Percentiles rank a stretch among this genome's conserved stretches.
phyloP scores from a whole-genome alignment of 1,140 invertebrate genomes.

The Spodoptera frugiperda region DNA sequence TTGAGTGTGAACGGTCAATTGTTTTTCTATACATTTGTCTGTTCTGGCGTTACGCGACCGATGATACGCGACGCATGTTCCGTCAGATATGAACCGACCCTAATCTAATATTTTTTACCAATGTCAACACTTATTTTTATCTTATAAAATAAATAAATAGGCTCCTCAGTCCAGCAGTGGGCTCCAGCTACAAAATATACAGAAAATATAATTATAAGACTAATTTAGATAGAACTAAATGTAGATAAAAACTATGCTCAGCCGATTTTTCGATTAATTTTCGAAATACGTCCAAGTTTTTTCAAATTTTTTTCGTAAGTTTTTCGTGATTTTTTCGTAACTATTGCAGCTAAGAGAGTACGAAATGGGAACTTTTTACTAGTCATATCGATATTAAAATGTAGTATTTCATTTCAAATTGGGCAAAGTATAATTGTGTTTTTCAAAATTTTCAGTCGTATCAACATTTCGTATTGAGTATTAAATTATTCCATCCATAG shows the following conservation, averaged over 20 bases:
- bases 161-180: not conserved
- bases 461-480: no score
- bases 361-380: conserved; percentile 26
- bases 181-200: conserved; percentile 19
- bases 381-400: not conserved
- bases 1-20: no score
- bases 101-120: not conserved
- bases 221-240: conserved; percentile 72
- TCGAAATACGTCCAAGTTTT: conserved; percentile 62
- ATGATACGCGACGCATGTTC: no score
- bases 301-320: conserved; percentile 33
- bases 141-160: no score
- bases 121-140: not conserved
- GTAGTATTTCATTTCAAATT: not conserved
- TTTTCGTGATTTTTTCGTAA: conserved; percentile 36
- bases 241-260: conserved; percentile 74
- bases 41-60: no score
- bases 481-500: no score
- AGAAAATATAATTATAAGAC: conserved; percentile 36
- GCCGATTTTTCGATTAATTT: conserved; percentile 58
- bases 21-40: no score
- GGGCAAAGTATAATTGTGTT: not conserved
- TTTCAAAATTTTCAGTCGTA: no score
- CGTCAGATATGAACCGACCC: no score
- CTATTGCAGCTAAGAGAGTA: conserved; percentile 13